phyloP scores from a whole-genome alignment of 1,140 invertebrate species.

The Pogonomyrmex barbatus region DNA sequence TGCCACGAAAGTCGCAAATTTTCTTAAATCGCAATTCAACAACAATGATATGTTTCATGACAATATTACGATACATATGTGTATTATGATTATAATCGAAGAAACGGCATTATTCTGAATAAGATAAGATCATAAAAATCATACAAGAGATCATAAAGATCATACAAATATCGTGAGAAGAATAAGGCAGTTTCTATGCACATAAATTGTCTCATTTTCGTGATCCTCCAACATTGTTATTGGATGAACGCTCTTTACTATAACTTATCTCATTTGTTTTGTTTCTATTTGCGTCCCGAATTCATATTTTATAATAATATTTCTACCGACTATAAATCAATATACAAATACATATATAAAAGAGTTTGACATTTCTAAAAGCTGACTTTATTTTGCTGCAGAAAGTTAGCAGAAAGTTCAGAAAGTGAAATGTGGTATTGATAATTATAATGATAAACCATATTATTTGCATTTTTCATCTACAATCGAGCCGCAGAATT shows the following conservation, averaged over 20 bases:
- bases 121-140: slow-evolving; percentile 19
- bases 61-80: background rate
- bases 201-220: slow-evolving; percentile 28
- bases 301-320: slow-evolving; percentile 18
- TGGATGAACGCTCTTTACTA: background rate
- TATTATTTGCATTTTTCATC: too few relatives aligned
- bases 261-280: slow-evolving; percentile 2
- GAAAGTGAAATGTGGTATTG: too few relatives aligned
- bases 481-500: too few relatives aligned
- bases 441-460: too few relatives aligned
- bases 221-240: background rate
- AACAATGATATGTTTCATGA: slow-evolving; percentile 20
- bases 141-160: background rate
- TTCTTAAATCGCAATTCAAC: background rate
- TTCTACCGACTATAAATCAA: slow-evolving; percentile 11
- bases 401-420: too few relatives aligned
- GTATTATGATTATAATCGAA: background rate
- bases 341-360: background rate
- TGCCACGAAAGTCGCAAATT: background rate
- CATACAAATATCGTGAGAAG: background rate
- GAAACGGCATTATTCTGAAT: background rate
- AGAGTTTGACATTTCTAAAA: too few relatives aligned
- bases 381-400: too few relatives aligned
- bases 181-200: background rate
- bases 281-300: background rate